These are phyloP conservation scores for Miichthys miiuy DNA, from an alignment of 2,797 vertebrate genomes.

Conservation along the genomic window DNA sequence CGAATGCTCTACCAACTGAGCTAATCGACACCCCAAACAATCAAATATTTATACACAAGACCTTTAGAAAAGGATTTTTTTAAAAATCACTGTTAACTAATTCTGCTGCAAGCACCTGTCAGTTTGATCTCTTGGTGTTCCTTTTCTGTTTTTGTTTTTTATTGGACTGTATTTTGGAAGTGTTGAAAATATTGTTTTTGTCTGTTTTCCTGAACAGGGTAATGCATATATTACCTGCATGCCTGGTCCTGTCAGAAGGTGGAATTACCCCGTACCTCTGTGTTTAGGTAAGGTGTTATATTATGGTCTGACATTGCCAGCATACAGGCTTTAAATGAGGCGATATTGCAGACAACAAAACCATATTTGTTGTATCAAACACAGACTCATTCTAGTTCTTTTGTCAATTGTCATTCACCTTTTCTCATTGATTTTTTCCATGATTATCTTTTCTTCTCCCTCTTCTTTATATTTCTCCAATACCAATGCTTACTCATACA, in stretches of 20 bases:
- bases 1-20: no score
- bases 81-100: conserved; percentile 43
- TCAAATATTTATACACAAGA: conserved; percentile 59
- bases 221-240: conserved; percentile 98
- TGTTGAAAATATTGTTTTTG: conserved; percentile 49
- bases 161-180: conserved; percentile 23
- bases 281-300: conserved; percentile 90
- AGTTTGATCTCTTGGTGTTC: conserved; percentile 34
- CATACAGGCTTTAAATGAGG: conserved; percentile 36
- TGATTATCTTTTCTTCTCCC: conserved; percentile 11
- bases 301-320: conserved; percentile 32
- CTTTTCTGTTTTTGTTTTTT: conserved; percentile 13
- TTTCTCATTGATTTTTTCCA: conserved; percentile 11
- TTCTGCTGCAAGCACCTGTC: conserved; percentile 31
- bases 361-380: conserved; percentile 39
- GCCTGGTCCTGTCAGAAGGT: conserved; percentile 98
- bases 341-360: conserved; percentile 36
- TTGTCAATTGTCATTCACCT: conserved; percentile 24
- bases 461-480: conserved; percentile 10
- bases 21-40: conserved; percentile 18
- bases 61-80: conserved; percentile 47
- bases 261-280: conserved; percentile 97
- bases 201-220: conserved; percentile 85
- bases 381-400: neutral
- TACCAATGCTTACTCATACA: conserved; percentile 16